Evolutionary conservation across 1,140 invertebrate species (phyloP).

Genomic region (Bombus pyrosoma): DNA sequence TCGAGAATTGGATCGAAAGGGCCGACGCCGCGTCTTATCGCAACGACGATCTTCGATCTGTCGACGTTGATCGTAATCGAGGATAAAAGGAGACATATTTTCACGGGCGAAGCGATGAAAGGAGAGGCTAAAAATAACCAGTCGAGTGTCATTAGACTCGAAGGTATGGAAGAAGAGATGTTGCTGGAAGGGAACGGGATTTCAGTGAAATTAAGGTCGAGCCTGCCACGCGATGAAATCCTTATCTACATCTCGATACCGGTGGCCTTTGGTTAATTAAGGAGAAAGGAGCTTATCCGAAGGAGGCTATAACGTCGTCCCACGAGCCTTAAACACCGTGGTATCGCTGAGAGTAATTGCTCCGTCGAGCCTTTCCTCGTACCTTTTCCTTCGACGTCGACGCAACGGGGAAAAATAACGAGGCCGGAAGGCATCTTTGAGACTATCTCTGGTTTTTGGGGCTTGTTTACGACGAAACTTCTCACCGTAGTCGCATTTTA

Average conservation of each 20-base stretch:
- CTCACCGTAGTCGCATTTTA: background rate
- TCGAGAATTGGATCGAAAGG: background rate
- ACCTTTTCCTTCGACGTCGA: slow-evolving; percentile 42
- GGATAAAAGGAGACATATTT: background rate
- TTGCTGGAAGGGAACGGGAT: slow-evolving; percentile 43
- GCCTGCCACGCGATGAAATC: slow-evolving; percentile 68
- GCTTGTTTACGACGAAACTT: background rate
- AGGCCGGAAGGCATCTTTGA: slow-evolving; percentile 26
- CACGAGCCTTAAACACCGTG: slow-evolving; percentile 55
- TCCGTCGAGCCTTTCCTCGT: slow-evolving; percentile 26
- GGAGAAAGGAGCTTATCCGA: slow-evolving; percentile 68
- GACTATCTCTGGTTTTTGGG: background rate
- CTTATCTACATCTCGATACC: slow-evolving; percentile 71
- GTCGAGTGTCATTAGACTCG: slow-evolving; percentile 25
- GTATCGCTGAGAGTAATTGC: slow-evolving; percentile 67
- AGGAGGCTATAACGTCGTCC: slow-evolving; percentile 61
- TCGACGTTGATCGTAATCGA: background rate
- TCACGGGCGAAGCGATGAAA: background rate
- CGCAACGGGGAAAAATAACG: slow-evolving; percentile 40
- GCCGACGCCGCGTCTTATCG: background rate
- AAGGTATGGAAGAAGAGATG: slow-evolving; percentile 46
- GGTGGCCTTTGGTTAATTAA: slow-evolving; percentile 70
- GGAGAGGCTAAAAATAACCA: background rate
- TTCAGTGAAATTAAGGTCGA: slow-evolving; percentile 68
- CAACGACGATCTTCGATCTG: background rate